Percentiles rank a stretch among this genome's conserved stretches.
Evolutionary conservation across 2,113 vertebrate species (phyloP).

Genomic region (Castor canadensis): DNA sequence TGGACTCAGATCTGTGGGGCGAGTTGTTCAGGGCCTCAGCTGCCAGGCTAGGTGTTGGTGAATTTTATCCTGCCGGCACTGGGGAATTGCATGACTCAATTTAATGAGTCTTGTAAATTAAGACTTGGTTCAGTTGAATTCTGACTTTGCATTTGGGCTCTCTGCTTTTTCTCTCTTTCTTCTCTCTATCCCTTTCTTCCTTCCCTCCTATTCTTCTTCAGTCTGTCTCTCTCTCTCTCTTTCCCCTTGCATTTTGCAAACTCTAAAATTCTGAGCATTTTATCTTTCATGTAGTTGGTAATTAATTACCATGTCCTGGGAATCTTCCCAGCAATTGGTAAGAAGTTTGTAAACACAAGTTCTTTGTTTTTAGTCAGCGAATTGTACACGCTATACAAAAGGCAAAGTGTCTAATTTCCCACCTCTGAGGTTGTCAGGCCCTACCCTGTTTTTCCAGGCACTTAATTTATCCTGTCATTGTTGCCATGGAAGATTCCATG

Average conservation of each 20-base stretch:
- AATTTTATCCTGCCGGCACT: neutral
- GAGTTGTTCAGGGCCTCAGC: neutral
- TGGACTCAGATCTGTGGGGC: neutral
- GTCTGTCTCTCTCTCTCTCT: neutral
- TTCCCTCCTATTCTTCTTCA: accelerated
- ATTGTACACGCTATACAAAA: conserved; percentile 32
- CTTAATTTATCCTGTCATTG: neutral
- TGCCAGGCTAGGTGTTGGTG: neutral
- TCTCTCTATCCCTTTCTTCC: neutral
- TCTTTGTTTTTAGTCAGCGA: neutral
- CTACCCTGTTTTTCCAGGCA: neutral
- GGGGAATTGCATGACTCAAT: neutral
- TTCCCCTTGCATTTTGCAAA: neutral
- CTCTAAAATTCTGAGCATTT: neutral
- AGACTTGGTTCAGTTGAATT: neutral
- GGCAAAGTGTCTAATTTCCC: conserved; percentile 49
- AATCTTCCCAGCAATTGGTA: conserved; percentile 20
- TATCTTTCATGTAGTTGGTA: neutral
- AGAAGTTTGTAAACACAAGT: conserved; percentile 42
- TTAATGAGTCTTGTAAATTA: neutral
- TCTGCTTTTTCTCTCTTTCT: too few species aligned
- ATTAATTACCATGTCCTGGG: conserved; percentile 32
- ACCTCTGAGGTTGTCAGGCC: conserved; percentile 22
- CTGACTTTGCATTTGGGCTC: neutral
- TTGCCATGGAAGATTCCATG: neutral